Base-by-base conservation (phyloP, 2,797 vertebrate species). In the Peromyscus attwateri region DNA sequence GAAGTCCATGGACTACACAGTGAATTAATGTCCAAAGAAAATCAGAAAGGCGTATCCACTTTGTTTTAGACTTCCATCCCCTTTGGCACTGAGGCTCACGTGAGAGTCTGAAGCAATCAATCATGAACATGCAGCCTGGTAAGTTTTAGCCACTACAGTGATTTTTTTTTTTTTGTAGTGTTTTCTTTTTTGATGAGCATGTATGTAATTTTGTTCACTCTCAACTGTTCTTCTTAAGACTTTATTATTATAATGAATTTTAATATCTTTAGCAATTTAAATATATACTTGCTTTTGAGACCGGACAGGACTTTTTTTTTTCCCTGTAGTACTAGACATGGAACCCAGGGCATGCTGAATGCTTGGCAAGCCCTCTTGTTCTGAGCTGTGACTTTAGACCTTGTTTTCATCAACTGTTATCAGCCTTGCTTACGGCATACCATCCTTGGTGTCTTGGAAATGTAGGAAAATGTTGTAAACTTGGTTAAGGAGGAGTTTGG, bases 231-330 rank as follows among this genome's bases (percentile, higher is more conserved):
- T 73, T 87, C 99, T 52, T 52, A 99, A 0, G 97, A 98, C 71
- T 98, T 99, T 7, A 0, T 99, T 99, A 96, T 98, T 98, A 71
- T 70, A 70, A 19, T n/a, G 31, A 83, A 99, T 97, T 97, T 99
- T 99, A 95, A 99, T 99, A 0, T 99, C 99, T 95, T 99, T 97
- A 0, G 99, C 98, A 81, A 99, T 98, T 96, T 99, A 99, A 49
- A 92, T 62, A 12, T 98, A 46, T 95, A 99, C 99, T 99, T 99
- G 98, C 96, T 99, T 99, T 98, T 99, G 98, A 96, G 99, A 75
- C 6, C 1, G 31, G 98, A 81, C 76, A 99, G 46, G 29, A 49
- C 94, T 99, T 37, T 40, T 37, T 77, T 81, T 64, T 71, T 88
- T 64, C 21, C 49, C 4, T 97, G 99, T 99, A 55, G n/a, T 87